phyloP scores from a whole-genome alignment of 2,113 vertebrate species.

The Amblyornis subalaris region DNA sequence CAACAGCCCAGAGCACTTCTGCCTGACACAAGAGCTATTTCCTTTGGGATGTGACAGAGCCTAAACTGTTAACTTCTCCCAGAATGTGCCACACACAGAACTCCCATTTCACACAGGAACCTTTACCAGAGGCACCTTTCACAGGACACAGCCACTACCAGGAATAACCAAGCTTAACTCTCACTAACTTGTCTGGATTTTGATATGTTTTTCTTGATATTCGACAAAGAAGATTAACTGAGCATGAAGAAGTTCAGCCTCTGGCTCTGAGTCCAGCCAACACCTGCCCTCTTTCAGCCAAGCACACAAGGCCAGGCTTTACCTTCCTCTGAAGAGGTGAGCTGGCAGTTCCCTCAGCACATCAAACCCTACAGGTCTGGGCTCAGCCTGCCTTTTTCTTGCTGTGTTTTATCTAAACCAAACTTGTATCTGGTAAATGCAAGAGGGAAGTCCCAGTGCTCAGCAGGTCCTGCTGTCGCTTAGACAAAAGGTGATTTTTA shows the following conservation, averaged over 20 bases:
- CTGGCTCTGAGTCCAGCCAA: background rate
- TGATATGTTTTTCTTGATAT: background rate
- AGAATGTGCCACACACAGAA: background rate
- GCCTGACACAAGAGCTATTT: background rate
- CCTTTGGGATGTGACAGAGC: background rate
- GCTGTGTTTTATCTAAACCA: background rate
- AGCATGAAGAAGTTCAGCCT: background rate
- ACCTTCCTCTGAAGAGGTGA: background rate
- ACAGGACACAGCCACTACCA: fast-evolving
- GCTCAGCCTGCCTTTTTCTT: too few relatives aligned
- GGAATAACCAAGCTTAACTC: background rate
- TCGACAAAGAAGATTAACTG: background rate
- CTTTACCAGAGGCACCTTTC: background rate
- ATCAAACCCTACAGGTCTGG: background rate
- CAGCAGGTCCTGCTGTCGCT: background rate
- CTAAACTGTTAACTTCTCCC: background rate
- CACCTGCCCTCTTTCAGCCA: background rate
- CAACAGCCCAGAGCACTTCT: background rate
- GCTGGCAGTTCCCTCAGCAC: background rate
- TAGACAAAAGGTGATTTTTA: background rate
- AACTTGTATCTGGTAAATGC: too few relatives aligned
- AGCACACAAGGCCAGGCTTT: background rate
- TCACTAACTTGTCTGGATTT: background rate
- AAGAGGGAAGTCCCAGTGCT: background rate
- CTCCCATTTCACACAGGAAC: background rate